phyloP scores from a whole-genome alignment of 92 coral and sea anemone species.

The Blastomussa wellsi region DNA sequence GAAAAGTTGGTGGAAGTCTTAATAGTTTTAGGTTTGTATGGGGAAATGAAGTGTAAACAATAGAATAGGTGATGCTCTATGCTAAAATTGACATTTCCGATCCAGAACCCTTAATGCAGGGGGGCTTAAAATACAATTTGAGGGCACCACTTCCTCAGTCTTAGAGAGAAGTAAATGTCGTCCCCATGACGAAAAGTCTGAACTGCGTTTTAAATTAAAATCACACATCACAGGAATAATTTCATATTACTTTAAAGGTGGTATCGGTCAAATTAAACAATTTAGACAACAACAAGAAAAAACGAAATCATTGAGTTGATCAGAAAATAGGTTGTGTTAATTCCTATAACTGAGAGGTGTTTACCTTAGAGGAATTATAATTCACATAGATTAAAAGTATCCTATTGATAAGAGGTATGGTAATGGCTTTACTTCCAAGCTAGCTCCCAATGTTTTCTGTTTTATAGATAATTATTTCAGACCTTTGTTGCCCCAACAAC shows the following conservation, averaged over 20 bases:
- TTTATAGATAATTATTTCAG: background rate
- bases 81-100: background rate
- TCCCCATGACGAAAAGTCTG: background rate
- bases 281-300: too few species aligned
- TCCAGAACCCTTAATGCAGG: background rate
- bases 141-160: background rate
- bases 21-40: background rate
- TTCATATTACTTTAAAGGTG: too few species aligned
- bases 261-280: too few species aligned
- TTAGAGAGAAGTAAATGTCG: background rate
- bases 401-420: too few species aligned
- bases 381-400: background rate
- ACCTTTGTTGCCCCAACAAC: background rate
- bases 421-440: background rate
- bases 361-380: background rate
- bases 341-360: background rate
- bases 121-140: background rate
- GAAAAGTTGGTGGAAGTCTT: background rate
- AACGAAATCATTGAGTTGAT: too few species aligned
- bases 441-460: background rate
- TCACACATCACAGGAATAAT: too few species aligned
- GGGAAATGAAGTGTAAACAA: background rate
- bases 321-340: background rate
- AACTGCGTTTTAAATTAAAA: too few species aligned
- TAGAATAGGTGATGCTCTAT: background rate